Evolutionary conservation across 2,797 vertebrate genomes (phyloP), one percentile per base, ranked within the genome.

Genomic region (Sphenopsis melanotis): DNA sequence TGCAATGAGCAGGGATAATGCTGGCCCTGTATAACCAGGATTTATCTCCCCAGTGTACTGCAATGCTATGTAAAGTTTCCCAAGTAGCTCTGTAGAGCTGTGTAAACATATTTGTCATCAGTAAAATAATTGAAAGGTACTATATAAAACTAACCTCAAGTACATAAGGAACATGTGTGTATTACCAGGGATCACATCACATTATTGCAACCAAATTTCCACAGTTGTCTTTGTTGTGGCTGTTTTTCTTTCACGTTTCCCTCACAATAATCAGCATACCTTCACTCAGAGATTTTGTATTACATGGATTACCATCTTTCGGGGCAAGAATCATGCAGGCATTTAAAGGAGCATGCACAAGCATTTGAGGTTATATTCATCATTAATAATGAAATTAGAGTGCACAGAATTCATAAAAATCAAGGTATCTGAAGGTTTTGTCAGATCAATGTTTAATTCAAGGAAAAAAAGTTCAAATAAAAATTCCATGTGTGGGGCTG

Each of bases 21-120:
- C 52, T 68, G 60, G 27, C 36, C 36, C 27, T 57, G 39, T 30
- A 24, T 26, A 37, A 23, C 53, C n/a, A 44, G 26, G 29, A 47
- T 91, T 86, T 93, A 52, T 82, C 59, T 79, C 59, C 32, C 26
- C 44, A 23, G 18, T 55, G 63, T 65, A 72, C 49, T 41, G 42
- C 63, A 88, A 17, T 26, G 63, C 19, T 79, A 39, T 56, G 47
- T 83, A 60, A 91, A 89, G 47, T 90, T 95, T 94, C 60, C 60
- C 26, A 87, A 82, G 74, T 83, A 83, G 32, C 50, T 84, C 57
- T 66, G 57, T 63, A 90, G 88, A 83, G 70, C 61, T 87, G 27
- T 70, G 68, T 82, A 89, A 94, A 94, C 70, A 61, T 44, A 83
- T 80, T 92, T 84, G 57, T 52, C 85, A 95, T 81, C 47, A 81